phyloP scores from a whole-genome alignment of 1,140 invertebrate species.

The Drosophila nebulosa region DNA sequence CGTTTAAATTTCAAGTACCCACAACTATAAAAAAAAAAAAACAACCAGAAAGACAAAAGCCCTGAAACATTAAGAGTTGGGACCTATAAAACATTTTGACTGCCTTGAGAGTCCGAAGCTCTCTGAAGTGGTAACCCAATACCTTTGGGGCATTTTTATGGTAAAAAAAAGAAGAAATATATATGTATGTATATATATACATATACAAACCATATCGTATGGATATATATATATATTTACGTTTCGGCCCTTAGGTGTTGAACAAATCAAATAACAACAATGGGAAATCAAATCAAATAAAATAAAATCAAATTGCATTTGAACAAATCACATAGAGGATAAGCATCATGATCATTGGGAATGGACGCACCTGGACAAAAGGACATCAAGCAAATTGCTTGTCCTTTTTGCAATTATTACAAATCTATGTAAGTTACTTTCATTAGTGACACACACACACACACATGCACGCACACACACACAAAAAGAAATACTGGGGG shows the following conservation, averaged over 20 bases:
- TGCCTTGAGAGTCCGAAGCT: conserved; percentile 39
- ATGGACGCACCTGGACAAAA: conserved; percentile 56
- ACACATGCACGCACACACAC: conserved; percentile 8
- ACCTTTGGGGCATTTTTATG: conserved; percentile 53
- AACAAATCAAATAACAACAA: conserved; percentile 49
- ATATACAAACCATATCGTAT: not conserved
- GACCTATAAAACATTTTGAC: conserved; percentile 65
- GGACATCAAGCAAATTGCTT: conserved; percentile 67
- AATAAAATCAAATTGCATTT: conserved; percentile 73
- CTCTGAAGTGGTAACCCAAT: conserved; percentile 49
- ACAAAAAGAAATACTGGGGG: not conserved
- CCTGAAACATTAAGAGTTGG: conserved; percentile 52
- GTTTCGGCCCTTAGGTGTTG: conserved; percentile 28
- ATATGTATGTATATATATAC: conserved; percentile 14
- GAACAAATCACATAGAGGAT: conserved; percentile 29
- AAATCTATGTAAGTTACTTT: conserved; percentile 20
- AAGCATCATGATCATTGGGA: conserved; percentile 47
- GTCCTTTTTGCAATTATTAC: conserved; percentile 66
- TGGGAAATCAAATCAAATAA: conserved; percentile 51
- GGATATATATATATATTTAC: not conserved
- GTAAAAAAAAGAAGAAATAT: conserved; percentile 6
- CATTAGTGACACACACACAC: conserved; percentile 1
- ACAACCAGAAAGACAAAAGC: conserved; percentile 56
- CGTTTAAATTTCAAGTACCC: conserved; percentile 63
- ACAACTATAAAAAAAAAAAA: conserved; percentile 59